Conservation (phyloP, 92 coral and sea anemone genomes). For the Pocillopora meandrina region DNA sequence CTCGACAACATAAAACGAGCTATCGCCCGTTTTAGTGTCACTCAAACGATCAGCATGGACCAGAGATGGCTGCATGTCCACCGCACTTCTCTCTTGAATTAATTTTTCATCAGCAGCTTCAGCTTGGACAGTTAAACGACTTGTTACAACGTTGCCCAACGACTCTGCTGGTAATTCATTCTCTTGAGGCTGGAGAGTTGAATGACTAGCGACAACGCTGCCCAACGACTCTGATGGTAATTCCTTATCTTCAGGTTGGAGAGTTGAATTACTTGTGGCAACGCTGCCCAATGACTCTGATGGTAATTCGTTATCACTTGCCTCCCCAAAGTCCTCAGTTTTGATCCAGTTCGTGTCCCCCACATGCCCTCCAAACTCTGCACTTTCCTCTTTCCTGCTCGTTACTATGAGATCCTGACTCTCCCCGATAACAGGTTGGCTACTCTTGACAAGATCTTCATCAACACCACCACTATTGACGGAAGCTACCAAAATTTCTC, state of each 20-base stretch:
- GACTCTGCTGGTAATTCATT: neutral
- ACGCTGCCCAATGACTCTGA: neutral
- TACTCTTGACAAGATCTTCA: neutral
- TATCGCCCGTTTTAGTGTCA: neutral
- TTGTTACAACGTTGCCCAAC: neutral
- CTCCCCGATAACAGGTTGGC: neutral
- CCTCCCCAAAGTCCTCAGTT: neutral
- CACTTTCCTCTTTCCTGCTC: neutral
- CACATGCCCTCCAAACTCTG: neutral
- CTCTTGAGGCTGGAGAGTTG: neutral
- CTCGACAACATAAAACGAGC: conserved; percentile 22
- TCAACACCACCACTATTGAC: neutral
- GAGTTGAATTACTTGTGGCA: neutral
- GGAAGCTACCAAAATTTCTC: neutral
- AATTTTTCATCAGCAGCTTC: neutral
- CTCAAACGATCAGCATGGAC: conserved; percentile 4
- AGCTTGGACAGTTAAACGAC: neutral
- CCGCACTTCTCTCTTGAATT: neutral
- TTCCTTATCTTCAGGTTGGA: neutral
- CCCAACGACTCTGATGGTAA: neutral
- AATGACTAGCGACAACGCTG: neutral
- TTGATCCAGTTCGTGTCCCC: neutral
- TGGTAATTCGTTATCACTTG: neutral
- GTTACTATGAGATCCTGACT: neutral
- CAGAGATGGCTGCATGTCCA: neutral